Evolutionary conservation across 2,888 invertebrate genomes (phyloP).

Genomic region (Raillietiella orientalis): DNA sequence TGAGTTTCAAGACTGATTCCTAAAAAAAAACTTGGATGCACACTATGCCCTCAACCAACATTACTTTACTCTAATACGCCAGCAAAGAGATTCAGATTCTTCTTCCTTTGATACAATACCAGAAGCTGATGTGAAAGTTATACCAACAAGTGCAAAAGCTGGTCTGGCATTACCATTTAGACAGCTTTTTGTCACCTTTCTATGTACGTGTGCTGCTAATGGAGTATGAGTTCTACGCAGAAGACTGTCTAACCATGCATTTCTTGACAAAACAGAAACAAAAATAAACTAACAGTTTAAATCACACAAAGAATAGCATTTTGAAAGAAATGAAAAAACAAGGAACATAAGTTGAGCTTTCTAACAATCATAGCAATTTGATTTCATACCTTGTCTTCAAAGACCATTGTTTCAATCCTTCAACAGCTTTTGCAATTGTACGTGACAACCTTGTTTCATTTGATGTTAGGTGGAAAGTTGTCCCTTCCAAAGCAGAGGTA

Average conservation of each 20-base stretch:
- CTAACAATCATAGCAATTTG: too few relatives aligned
- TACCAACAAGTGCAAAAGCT: slow-evolving; percentile 35
- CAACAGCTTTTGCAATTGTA: too few relatives aligned
- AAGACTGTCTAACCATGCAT: slow-evolving; percentile 33
- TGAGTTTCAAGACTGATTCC: slow-evolving; percentile 23
- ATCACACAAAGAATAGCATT: too few relatives aligned
- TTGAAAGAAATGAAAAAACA: too few relatives aligned
- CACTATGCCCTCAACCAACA: slow-evolving; percentile 5
- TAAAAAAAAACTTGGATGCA: slow-evolving; percentile 9
- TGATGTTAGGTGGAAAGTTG: too few relatives aligned
- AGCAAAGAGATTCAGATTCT: slow-evolving; percentile 38
- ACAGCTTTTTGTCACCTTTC: slow-evolving; percentile 24
- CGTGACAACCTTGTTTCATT: too few relatives aligned
- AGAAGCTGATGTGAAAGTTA: slow-evolving; percentile 33
- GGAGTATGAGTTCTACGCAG: slow-evolving; percentile 30
- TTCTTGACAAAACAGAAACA: too few relatives aligned
- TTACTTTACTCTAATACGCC: slow-evolving; percentile 24
- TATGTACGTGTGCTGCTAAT: slow-evolving; percentile 24
- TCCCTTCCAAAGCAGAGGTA: too few relatives aligned
- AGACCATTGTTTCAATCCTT: too few relatives aligned
- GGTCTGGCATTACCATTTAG: slow-evolving; percentile 33
- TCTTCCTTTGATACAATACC: slow-evolving; percentile 39
- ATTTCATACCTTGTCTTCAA: too few relatives aligned
- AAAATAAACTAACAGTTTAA: too few relatives aligned
- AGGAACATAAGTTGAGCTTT: too few relatives aligned